These are phyloP conservation scores for Aramus guarauna DNA, from an alignment of 2,113 vertebrate species.

Conservation along the genomic window DNA sequence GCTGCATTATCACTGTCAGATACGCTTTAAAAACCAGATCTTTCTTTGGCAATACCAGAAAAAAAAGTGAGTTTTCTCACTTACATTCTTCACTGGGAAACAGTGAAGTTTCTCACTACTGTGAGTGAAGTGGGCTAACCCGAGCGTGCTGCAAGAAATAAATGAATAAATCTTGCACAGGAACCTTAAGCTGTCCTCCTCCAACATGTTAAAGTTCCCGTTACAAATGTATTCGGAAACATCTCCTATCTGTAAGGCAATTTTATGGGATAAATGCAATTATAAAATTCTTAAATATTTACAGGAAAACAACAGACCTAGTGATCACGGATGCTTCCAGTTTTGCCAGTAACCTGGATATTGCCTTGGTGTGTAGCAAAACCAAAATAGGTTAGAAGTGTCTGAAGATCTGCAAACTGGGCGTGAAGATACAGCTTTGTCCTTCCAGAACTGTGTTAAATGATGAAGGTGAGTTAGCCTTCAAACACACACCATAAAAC, in stretches of 20 bases:
- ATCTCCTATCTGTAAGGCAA: neutral
- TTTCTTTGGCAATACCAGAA: neutral
- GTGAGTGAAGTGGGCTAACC: neutral
- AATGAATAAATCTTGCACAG: neutral
- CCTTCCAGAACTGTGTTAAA: neutral
- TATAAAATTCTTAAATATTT: neutral
- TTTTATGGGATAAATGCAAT: neutral
- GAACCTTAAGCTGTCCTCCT: neutral
- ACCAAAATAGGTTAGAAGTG: neutral
- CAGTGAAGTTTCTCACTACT: neutral
- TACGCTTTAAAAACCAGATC: neutral
- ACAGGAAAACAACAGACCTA: neutral
- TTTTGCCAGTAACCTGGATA: neutral
- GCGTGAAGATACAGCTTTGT: neutral
- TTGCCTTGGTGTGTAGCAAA: neutral
- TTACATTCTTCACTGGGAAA: neutral
- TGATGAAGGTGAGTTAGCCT: neutral
- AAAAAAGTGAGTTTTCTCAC: neutral
- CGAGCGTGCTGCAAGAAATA: neutral
- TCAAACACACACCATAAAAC: neutral
- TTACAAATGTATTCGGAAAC: neutral
- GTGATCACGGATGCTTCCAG: neutral
- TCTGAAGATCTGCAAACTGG: neutral
- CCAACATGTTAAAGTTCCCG: neutral
- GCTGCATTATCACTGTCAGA: neutral